Percentiles rank a stretch among this genome's conserved stretches.
These are phyloP conservation scores for Procavia capensis DNA, from an alignment of 2,113 vertebrate species.

Conservation along the genomic window DNA sequence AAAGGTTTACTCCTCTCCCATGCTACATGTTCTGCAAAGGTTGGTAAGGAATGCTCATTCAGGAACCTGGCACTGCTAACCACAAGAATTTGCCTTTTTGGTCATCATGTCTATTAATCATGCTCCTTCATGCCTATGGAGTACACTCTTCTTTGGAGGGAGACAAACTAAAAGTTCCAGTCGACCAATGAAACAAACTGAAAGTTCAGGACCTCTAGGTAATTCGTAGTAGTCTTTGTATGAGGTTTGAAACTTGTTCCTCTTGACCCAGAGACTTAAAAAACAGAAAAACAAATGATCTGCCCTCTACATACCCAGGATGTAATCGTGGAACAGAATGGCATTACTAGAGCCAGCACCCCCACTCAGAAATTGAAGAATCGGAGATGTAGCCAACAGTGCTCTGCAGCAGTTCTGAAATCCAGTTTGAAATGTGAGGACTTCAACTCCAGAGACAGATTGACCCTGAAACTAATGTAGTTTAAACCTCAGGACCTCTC, in stretches of 20 bases:
- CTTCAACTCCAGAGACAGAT: background rate
- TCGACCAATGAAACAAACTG: background rate
- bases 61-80: background rate
- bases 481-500: background rate
- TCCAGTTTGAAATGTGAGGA: background rate
- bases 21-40: background rate
- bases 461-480: background rate
- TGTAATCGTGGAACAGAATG: background rate
- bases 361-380: background rate
- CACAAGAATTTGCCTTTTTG: background rate
- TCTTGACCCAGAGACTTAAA: slow-evolving; percentile 20
- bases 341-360: background rate
- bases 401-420: slow-evolving; percentile 5
- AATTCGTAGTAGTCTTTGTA: background rate
- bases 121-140: background rate
- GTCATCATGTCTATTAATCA: background rate
- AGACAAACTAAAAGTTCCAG: background rate
- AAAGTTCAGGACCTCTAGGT: slow-evolving; percentile 21
- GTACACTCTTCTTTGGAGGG: background rate
- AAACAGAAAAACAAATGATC: slow-evolving; percentile 9
- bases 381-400: background rate
- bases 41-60: background rate
- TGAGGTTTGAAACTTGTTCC: slow-evolving; percentile 19
- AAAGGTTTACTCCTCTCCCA: background rate
- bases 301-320: background rate